A percentile compares a stretch with the other conserved stretches of the same genome.
phyloP scores from a whole-genome alignment of 2,888 invertebrate genomes.

The Apotomis capreana region DNA sequence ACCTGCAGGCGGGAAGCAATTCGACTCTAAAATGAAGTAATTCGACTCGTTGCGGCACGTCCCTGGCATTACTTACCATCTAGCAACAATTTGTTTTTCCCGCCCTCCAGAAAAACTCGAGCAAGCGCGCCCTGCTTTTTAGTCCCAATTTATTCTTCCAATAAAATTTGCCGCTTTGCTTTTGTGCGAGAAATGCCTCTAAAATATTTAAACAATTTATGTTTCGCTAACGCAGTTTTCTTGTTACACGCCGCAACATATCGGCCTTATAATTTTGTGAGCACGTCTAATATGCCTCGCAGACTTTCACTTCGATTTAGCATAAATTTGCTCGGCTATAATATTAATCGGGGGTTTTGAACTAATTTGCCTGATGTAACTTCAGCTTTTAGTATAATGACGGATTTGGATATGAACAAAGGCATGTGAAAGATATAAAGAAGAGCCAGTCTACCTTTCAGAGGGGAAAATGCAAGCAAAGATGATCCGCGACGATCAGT shows the following conservation, averaged over 20 bases:
- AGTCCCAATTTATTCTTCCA: constrained; percentile 78
- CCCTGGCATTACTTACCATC: constrained; percentile 75
- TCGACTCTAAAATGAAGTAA: constrained; percentile 67
- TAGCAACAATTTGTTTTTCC: constrained; percentile 78
- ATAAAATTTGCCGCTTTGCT: constrained; percentile 75
- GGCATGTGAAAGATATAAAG: not conserved
- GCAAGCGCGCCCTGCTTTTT: constrained; percentile 73
- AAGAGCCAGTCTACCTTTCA: constrained; percentile 4
- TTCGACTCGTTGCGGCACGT: constrained; percentile 72
- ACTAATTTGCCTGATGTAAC: constrained; percentile 19
- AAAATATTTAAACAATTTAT: constrained; percentile 78
- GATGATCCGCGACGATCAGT: constrained; percentile 53
- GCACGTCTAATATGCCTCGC: constrained; percentile 32
- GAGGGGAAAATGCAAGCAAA: constrained; percentile 36
- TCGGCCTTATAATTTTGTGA: constrained; percentile 29
- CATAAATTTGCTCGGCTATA: constrained; percentile 30
- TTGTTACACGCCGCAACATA: constrained; percentile 52
- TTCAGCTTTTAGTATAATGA: constrained; percentile 22
- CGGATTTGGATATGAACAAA: not conserved
- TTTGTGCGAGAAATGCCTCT: constrained; percentile 69
- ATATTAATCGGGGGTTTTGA: constrained; percentile 24
- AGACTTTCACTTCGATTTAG: constrained; percentile 36
- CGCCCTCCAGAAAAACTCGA: constrained; percentile 71
- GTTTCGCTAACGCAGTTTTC: constrained; percentile 63
- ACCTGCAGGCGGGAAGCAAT: constrained; percentile 60